Evolutionary conservation across 2,113 vertebrate species (phyloP), one percentile per base, ranked within the genome.

Genomic region (Xiphophorus hellerii): DNA sequence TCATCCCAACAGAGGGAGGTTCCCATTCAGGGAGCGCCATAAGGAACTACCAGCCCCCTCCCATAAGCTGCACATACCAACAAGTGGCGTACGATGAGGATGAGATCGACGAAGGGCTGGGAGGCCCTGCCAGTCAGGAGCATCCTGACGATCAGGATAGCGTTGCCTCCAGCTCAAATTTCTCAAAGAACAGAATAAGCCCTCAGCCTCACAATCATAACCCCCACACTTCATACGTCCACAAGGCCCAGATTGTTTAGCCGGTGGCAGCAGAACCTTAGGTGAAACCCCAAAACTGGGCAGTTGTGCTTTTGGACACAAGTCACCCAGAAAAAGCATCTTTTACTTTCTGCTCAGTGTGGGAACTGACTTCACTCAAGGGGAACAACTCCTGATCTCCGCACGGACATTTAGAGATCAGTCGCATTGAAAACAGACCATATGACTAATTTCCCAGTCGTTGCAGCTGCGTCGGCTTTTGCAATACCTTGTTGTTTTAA

Each of bases 181-280:
- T 94, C 72, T 93, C 95, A 75, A 96, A 95, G 74, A 88, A 89
- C 2, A 70, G 72, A 29, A 78, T 76, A 1, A 89, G 76, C 66
- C 71, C 78, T 58, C 51, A 25, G 51, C 1, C 51, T 58, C 44
- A 64, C 68, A 7, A 3, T 62, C 1, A 35, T 15, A 65, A 72
- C 84, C 92, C 61, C 25, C 94, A 93, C 0, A 92, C 95, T 72
- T 95, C 96, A 77, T 88, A 95, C 58, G 96, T 97, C 85, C 97
- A 97, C 0, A 95, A 96, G 77, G 96, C 96, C 14, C 97, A 98
- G 88, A 95, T 98, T 60, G 97, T 98, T 90, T 98, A 93, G 69
- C 30, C 2, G 29, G 7, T 10, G 17, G 37, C 29, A 12, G 62
- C 58, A 42, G 48, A 14, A 51, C 10, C 20, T 65, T 0, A 31